Conservation (phyloP, 2,888 invertebrate species). For the Andrena trimmerana region DNA sequence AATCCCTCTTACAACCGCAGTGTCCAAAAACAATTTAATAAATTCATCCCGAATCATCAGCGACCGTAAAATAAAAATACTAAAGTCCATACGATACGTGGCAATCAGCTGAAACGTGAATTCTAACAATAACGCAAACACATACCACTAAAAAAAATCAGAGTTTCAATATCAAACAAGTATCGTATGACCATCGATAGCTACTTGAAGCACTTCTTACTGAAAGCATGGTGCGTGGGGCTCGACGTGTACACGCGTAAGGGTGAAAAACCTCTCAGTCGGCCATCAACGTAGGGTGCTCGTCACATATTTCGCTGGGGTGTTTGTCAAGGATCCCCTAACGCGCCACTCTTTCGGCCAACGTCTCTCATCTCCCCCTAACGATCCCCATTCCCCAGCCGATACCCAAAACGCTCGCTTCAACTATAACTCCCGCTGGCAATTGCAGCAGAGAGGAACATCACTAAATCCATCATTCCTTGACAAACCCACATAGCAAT, state of each 20-base stretch:
- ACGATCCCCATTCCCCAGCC: not conserved
- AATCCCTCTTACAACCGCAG: too few relatives aligned
- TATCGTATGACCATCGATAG: slow-evolving; percentile 38
- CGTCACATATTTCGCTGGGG: slow-evolving; percentile 46
- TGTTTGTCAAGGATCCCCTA: slow-evolving; percentile 33
- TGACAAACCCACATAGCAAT: not conserved
- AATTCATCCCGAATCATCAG: too few relatives aligned
- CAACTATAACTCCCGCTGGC: not conserved
- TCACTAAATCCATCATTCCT: not conserved
- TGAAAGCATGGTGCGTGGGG: slow-evolving; percentile 25
- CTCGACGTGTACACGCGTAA: slow-evolving; percentile 22
- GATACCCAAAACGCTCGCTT: not conserved
- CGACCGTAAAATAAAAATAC: too few relatives aligned
- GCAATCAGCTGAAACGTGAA: too few relatives aligned
- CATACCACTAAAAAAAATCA: not conserved
- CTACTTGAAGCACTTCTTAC: slow-evolving; percentile 47
- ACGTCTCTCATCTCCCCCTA: not conserved
- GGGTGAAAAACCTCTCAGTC: slow-evolving; percentile 45
- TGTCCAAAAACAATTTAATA: too few relatives aligned
- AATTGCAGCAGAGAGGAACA: not conserved
- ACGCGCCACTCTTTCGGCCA: slow-evolving; percentile 33
- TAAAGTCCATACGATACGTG: too few relatives aligned
- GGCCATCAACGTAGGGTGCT: slow-evolving; percentile 57
- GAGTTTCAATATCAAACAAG: not conserved
- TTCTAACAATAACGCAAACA: too few relatives aligned